Evolutionary conservation across 2,888 invertebrate species (phyloP), one percentile per base, ranked within the genome.

Genomic region (Macaria liturata): DNA sequence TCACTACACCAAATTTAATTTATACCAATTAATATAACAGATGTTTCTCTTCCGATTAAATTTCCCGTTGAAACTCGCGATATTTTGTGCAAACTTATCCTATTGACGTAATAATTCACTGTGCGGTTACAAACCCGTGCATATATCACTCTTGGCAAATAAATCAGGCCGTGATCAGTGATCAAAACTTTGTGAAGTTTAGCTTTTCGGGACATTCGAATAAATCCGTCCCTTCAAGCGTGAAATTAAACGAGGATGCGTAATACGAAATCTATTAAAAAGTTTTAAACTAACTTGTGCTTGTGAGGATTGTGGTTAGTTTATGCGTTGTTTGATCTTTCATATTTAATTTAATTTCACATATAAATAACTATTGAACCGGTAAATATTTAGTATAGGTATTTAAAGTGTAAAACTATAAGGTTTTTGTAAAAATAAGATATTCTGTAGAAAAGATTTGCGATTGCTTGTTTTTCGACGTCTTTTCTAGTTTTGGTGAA

Each of bases 141-240:
- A 80, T 82, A 80, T 80, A 82, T 80, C 77, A 80, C 70, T 59
- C 55, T 59, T 63, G 65, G 74, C 52, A 68, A 64, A 81, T 85
- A 84, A 85, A 86, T 86, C 83, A 78, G 64, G 69, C 71, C 68
- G 74, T 76, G 81, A 84, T 85, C 83, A 76, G 78, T 71, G 80
- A 81, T 84, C 84, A 80, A 77, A 83, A 84, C 72, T 83, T 84
- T 72, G 76, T 71, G 73, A 81, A 80, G 78, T 81, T 83, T 80
- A 79, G 80, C 77, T 81, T 82, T 83, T 76, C 71, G 72, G 73
- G 74, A 77, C 77, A 80, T 79, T 77, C 76, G 69, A 75, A 83
- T 84, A 83, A 84, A 84, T 85, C 81, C 77, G 78, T 70, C 64
- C 73, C 60, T 64, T 75, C 75, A 69, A 65, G 75, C 80, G 80